phyloP scores from a whole-genome alignment of 37 sponge, comb jelly and placozoan species.

The Aplysina aerophoba region DNA sequence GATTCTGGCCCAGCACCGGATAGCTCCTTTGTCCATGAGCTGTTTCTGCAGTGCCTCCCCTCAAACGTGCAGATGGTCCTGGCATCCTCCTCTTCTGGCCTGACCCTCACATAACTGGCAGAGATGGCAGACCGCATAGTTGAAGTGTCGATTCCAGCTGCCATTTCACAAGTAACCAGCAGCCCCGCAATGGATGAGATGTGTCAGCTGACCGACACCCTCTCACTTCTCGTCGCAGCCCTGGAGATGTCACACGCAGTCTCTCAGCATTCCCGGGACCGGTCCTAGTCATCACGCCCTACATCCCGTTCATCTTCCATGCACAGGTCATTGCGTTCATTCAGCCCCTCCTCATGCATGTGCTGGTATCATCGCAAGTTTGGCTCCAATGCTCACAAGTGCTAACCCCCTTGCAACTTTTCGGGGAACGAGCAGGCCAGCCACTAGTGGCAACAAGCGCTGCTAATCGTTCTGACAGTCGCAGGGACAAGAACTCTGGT shows the following conservation, averaged over 20 bases:
- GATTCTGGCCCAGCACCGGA: background rate
- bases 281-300: background rate
- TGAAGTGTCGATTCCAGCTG: background rate
- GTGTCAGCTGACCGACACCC: background rate
- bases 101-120: background rate
- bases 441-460: slow-evolving; percentile 11
- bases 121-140: slow-evolving; percentile 4
- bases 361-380: slow-evolving; percentile 21
- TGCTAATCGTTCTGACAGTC: slow-evolving; percentile 2
- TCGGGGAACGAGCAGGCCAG: slow-evolving; percentile 2
- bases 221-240: background rate
- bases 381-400: slow-evolving; percentile 8
- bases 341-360: background rate
- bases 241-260: background rate
- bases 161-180: background rate
- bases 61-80: background rate
- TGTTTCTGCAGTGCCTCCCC: slow-evolving; percentile 4
- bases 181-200: background rate
- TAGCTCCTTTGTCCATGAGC: slow-evolving; percentile 6
- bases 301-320: background rate
- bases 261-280: background rate
- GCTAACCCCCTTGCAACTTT: background rate
- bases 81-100: background rate
- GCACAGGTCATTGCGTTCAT: background rate
- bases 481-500: background rate